Conservation (phyloP, 2,888 invertebrate species). For the Agelastica alni region DNA sequence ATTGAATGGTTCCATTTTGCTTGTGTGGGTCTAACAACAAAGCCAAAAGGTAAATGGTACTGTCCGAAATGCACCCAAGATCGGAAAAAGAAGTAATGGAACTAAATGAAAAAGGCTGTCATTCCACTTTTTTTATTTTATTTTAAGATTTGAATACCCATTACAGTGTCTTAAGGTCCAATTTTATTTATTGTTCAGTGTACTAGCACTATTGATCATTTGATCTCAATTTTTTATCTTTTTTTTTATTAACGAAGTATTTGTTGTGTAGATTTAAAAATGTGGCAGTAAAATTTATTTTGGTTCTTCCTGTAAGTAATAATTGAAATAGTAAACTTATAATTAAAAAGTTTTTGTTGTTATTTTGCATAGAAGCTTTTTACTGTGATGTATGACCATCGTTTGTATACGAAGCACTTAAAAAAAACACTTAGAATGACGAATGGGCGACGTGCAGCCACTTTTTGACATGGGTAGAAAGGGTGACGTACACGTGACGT, state of each 20-base stretch:
- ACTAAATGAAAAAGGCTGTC: slow-evolving; percentile 21
- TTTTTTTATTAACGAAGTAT: background rate
- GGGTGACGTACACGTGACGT: too few species aligned
- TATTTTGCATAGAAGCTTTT: too few species aligned
- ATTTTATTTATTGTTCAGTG: background rate
- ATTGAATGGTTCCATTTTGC: slow-evolving; percentile 98
- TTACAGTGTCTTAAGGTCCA: background rate
- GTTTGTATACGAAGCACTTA: too few species aligned
- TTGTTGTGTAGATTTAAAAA: background rate
- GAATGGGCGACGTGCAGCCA: too few species aligned
- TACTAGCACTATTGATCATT: background rate
- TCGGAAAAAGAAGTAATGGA: slow-evolving; percentile 75
- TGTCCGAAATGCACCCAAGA: slow-evolving; percentile 90
- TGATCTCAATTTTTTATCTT: slow-evolving; percentile 1
- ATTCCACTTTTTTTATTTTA: slow-evolving; percentile 26
- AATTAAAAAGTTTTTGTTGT: too few species aligned
- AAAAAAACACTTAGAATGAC: too few species aligned
- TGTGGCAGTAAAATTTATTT: too few species aligned
- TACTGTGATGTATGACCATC: too few species aligned
- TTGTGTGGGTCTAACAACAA: slow-evolving; percentile 86
- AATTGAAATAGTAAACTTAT: too few species aligned
- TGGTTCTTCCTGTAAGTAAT: too few species aligned
- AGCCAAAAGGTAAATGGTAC: slow-evolving; percentile 95
- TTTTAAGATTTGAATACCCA: background rate
- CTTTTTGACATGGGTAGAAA: too few species aligned